Evolutionary conservation across 1,140 invertebrate species (phyloP), one percentile per base, ranked within the genome.

Genomic region (Aphaenogaster ashmeadi): DNA sequence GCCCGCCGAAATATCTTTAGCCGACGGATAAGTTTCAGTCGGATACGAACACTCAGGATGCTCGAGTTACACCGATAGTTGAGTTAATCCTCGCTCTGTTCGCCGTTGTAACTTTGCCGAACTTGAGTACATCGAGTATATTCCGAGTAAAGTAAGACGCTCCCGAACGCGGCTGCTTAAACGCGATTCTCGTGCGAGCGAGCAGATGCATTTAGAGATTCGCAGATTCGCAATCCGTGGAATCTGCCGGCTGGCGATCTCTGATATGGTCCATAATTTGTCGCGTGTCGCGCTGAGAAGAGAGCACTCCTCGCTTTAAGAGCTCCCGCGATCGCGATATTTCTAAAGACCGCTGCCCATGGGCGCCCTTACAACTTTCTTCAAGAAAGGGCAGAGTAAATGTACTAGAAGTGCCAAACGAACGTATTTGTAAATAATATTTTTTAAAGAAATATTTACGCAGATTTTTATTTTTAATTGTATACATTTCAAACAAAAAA

Each of bases 41-140:
- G 27, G 79, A 71, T 56, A 50, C 9, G 13, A 33, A 54, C 69
- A 83, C 54, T 58, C 85, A 33, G 60, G 44, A 78, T 71, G 41
- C 47, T 47, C 36, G 33, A 47, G 6, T 69, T 69, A 52, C 85
- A n/a, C 21, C 11, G 33, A 47, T 64, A 60, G 41, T n/a, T 47
- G 38, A 62, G 38, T 78, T 41, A 47, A 44, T 47, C 60, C 18
- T 36, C 13, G 36, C 27, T 47, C 13, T 47, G 15, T 47, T 79
- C 27, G 27, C 21, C 21, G 27, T 50, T 38, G 58, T 5, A 47
- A 44, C 56, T 78, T 78, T 78, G 74, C 11, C 47, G 33, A 38
- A 54, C n/a, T 47, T 79, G 41, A 47, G n/a, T 36, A 77, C 36
- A 15, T 5, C 11, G 7, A 7, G n/a, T 36, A 21, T 66, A 36